These are phyloP conservation scores for Bombylius discolor DNA, from an alignment of 2,888 invertebrate species.

Conservation along the genomic window DNA sequence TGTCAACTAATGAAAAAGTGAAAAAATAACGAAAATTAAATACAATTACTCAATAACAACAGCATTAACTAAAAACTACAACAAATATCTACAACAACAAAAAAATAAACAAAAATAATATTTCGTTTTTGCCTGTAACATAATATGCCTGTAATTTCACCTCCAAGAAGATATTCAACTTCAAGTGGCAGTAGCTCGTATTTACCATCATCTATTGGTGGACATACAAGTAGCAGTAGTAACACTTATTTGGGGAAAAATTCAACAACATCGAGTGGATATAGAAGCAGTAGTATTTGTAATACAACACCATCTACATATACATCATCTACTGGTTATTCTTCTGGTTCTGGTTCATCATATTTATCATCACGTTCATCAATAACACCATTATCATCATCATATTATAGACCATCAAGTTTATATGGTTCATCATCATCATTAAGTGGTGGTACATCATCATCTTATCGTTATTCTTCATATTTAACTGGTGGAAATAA, in stretches of 20 bases:
- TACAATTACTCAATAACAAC: too few relatives aligned
- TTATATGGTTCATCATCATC: slow-evolving; percentile 21
- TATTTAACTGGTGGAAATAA: slow-evolving; percentile 20
- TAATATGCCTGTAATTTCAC: slow-evolving; percentile 39
- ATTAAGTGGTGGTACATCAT: neutral
- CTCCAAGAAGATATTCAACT: slow-evolving; percentile 32
- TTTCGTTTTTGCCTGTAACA: slow-evolving; percentile 1
- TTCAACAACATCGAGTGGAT: slow-evolving; percentile 19
- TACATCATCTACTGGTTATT: slow-evolving; percentile 12
- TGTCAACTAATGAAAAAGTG: too few relatives aligned
- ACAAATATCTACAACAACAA: too few relatives aligned
- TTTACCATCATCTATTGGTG: slow-evolving; percentile 30
- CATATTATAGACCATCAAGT: slow-evolving; percentile 25
- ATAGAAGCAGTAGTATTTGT: slow-evolving; percentile 19
- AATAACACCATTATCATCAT: slow-evolving; percentile 10
- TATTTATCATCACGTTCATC: slow-evolving; percentile 3
- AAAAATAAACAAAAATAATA: too few relatives aligned
- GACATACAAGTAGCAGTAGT: slow-evolving; percentile 15
- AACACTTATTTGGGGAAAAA: slow-evolving; percentile 2
- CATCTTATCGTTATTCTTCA: slow-evolving; percentile 9
- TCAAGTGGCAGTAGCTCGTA: slow-evolving; percentile 33
- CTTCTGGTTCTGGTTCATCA: slow-evolving; percentile 23
- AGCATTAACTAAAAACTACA: too few relatives aligned
- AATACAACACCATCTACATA: slow-evolving; percentile 15
- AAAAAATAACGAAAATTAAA: too few relatives aligned